Conservation (phyloP, 2,888 invertebrate genomes). For the Yponomeuta plumbellus region DNA sequence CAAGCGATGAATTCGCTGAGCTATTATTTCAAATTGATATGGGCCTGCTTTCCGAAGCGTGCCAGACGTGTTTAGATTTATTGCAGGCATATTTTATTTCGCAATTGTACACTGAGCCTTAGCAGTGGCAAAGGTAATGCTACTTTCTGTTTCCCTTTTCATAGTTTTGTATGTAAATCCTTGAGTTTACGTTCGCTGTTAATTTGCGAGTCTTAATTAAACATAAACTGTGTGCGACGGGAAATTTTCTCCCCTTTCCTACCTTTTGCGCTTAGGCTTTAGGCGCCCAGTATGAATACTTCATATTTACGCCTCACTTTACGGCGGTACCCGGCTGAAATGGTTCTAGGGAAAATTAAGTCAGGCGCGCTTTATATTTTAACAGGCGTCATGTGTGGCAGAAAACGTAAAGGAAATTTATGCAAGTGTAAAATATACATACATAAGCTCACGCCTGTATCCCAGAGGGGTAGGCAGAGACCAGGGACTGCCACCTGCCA, state of each 20-base stretch:
- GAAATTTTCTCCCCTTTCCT: background rate
- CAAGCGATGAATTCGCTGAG: background rate
- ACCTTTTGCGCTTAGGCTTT: background rate
- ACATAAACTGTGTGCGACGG: background rate
- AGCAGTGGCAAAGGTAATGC: background rate
- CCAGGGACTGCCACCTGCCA: too few relatives aligned
- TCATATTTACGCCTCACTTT: background rate
- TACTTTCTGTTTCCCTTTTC: background rate
- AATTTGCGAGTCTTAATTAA: constrained; percentile 1
- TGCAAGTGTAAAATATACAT: background rate
- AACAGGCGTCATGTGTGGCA: background rate
- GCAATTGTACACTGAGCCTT: background rate
- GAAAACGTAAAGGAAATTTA: background rate
- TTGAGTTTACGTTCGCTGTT: background rate
- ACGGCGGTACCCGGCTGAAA: background rate
- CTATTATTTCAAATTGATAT: background rate
- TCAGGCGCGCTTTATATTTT: background rate
- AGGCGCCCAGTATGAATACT: background rate
- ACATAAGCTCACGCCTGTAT: too few relatives aligned
- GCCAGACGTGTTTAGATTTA: background rate
- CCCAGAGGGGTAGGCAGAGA: too few relatives aligned
- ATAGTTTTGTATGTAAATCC: background rate
- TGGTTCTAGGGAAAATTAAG: background rate
- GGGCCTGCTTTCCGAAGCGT: background rate
- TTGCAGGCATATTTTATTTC: background rate